These are phyloP conservation scores for Eulemur albifrons DNA, from an alignment of 2,797 vertebrate species.

Conservation along the genomic window DNA sequence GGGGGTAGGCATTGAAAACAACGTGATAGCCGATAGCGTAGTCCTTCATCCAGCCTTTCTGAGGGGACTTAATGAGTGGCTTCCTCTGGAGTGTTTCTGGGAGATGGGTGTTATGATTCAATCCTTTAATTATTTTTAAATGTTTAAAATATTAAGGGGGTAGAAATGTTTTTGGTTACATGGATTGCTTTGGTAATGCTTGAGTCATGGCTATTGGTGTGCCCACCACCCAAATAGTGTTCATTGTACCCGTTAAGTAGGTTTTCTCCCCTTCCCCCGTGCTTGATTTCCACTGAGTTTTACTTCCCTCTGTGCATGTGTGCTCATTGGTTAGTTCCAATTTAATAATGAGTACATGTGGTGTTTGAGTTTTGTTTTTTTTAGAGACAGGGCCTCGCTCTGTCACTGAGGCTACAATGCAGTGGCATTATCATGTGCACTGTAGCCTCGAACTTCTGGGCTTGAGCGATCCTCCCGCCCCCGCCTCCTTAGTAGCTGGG, in stretches of 20 bases:
- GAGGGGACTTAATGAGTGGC: neutral
- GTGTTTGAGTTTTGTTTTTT: neutral
- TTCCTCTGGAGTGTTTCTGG: neutral
- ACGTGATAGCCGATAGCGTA: neutral
- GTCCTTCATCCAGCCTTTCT: neutral
- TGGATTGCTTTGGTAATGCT: neutral
- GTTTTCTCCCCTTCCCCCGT: neutral
- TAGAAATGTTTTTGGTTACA: neutral
- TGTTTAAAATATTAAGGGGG: neutral
- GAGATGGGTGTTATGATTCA: neutral
- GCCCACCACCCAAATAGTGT: too few species aligned
- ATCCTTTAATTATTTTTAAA: neutral
- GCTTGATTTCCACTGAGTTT: neutral
- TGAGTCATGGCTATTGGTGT: neutral
- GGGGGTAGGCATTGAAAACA: neutral
- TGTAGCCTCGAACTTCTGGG: neutral
- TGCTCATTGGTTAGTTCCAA: too few species aligned
- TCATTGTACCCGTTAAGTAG: too few species aligned
- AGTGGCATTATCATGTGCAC: neutral
- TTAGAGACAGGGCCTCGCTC: neutral
- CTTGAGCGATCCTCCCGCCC: neutral
- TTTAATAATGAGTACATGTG: too few species aligned
- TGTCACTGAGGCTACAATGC: neutral
- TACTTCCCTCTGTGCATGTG: neutral
- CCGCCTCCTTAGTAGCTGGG: neutral